Percentiles rank a stretch among this genome's conserved stretches.
These are phyloP conservation scores for Chloropsis cyanopogon DNA, from an alignment of 2,113 vertebrate genomes.

Conservation along the genomic window DNA sequence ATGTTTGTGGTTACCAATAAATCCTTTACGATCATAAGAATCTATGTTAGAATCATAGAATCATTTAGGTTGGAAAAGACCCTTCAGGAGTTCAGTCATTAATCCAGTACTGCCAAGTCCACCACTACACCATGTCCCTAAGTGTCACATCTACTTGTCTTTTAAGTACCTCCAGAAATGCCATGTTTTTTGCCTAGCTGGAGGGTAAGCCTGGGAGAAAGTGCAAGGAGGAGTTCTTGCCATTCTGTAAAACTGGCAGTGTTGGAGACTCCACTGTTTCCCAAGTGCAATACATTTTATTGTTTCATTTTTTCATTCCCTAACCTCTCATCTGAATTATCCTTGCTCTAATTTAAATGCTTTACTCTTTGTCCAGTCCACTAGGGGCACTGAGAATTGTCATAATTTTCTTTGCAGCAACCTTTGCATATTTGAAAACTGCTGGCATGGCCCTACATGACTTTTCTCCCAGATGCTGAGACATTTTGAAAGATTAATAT, in stretches of 20 bases:
- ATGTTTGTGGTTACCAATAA: neutral
- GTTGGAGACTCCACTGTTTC: neutral
- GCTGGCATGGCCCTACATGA: neutral
- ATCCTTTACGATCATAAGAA: neutral
- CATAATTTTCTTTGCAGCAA: neutral
- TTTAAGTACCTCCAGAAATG: neutral
- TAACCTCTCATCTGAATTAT: neutral
- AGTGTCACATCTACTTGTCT: neutral
- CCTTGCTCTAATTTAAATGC: neutral
- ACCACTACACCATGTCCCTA: neutral
- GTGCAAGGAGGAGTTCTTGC: neutral
- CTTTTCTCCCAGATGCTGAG: neutral
- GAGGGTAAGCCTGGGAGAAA: neutral
- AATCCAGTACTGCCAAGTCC: neutral
- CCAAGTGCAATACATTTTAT: neutral
- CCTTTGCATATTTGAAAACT: neutral
- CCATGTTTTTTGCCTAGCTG: neutral
- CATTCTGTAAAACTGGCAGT: neutral
- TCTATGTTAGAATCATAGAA: neutral
- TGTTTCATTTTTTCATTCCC: neutral
- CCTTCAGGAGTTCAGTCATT: neutral
- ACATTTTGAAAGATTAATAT: neutral
- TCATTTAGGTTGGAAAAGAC: neutral
- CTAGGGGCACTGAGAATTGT: neutral
- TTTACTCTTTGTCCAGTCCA: neutral